Conservation (phyloP, 2,113 vertebrate genomes). For the Regulus satrapa region DNA sequence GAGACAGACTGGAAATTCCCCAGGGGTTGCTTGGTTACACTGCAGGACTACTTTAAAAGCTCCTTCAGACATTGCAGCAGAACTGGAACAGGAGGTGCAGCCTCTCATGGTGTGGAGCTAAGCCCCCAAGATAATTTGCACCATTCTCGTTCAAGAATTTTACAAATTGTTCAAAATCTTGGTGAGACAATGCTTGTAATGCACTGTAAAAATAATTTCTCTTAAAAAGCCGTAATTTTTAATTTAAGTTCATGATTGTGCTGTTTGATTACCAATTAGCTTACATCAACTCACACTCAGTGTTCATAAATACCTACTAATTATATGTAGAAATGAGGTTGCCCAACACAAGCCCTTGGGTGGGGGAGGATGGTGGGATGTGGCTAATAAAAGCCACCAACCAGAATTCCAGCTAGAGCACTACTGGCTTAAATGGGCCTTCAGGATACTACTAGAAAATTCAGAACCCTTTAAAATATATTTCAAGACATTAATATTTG, state of each 20-base stretch:
- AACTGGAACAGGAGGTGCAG: background rate
- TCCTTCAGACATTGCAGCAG: background rate
- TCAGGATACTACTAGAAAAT: background rate
- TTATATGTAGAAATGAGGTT: background rate
- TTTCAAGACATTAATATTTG: background rate
- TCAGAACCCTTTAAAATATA: background rate
- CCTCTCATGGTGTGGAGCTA: background rate
- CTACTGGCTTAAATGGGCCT: background rate
- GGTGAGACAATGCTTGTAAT: background rate
- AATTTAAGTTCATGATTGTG: background rate
- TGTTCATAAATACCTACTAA: slow-evolving; percentile 15
- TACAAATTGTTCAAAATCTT: background rate
- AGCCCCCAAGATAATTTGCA: background rate
- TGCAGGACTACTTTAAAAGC: background rate
- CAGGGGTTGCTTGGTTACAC: background rate
- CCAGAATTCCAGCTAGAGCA: background rate
- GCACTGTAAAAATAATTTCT: background rate
- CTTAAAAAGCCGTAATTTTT: background rate
- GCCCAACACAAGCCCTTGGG: background rate
- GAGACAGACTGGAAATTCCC: background rate
- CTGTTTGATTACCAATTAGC: background rate
- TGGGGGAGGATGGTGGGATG: background rate
- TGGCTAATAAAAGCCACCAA: background rate
- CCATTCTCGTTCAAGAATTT: background rate
- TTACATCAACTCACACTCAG: background rate